Evolutionary conservation across 2,888 invertebrate genomes (phyloP).

Genomic region (Hartigia nigra): DNA sequence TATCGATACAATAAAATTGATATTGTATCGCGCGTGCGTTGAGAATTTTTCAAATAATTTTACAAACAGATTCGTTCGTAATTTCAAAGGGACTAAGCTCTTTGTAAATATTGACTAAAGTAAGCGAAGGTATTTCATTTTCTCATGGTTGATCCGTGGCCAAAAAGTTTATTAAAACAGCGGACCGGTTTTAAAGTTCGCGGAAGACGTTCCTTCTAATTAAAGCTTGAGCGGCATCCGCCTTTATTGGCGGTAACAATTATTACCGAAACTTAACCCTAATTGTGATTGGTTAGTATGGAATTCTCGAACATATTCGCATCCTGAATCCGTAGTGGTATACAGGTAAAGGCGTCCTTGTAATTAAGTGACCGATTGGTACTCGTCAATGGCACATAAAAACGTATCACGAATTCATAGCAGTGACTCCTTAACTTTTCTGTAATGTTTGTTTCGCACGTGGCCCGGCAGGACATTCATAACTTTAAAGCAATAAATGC

Average conservation of each 20-base stretch:
- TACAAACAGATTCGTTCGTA: too few species aligned
- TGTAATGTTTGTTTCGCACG: not conserved
- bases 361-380: not conserved
- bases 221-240: not conserved
- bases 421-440: not conserved
- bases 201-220: not conserved
- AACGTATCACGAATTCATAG: not conserved
- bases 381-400: not conserved
- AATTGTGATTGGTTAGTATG: not conserved
- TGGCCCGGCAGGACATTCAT: not conserved
- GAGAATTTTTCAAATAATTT: too few species aligned
- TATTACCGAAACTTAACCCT: not conserved
- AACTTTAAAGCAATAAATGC: not conserved
- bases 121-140: too few species aligned
- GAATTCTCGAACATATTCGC: not conserved
- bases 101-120: too few species aligned
- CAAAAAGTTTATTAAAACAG: not conserved
- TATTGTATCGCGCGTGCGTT: not conserved
- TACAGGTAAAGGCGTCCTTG: not conserved
- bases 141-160: not conserved
- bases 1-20: not conserved
- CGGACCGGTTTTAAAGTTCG: not conserved
- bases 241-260: not conserved
- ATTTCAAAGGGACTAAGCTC: too few species aligned
- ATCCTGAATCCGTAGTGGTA: not conserved